Evolutionary conservation across 2,113 vertebrate genomes (phyloP), one percentile per base, ranked within the genome.

Genomic region (Oryzias woworae): DNA sequence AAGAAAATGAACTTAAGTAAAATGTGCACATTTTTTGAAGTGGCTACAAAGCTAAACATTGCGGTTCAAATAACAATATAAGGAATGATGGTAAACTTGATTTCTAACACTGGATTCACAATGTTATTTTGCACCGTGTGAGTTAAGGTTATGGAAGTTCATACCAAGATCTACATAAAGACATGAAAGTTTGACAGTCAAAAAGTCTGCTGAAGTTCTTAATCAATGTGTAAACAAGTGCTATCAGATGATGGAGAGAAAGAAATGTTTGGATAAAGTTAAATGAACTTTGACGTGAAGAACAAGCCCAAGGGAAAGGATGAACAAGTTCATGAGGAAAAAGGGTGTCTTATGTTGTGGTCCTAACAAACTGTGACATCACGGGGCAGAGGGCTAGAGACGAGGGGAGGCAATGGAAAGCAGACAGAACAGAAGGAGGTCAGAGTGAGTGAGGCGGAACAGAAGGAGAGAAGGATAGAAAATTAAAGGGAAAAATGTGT

Each of bases 391-490:
- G 71, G 62, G 41, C 26, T 36, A 31, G 53, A 42, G 42, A 48
- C 48, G 53, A 15, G 14, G 20, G 60, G 17, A 62, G 31, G 12
- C 16, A 60, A 74, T 15, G 51, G 26, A 45, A 56, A 79, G 73
- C 52, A 24, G 66, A 76, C n/a, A 66, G 51, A 77, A 73, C 74
- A 76, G 58, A 69, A 80, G 59, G 66, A 80, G 66, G 77, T 28
- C 62, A 71, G 23, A 66, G 46, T 16, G 52, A 60, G 31, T 49
- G 15, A 18, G 28, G 18, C 20, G 48, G 58, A 74, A 6, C 14
- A 53, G 47, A 3, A 7, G 48, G 44, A 41, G 31, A 24, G 24
- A 12, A 7, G 5, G 20, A 56, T 26, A 28, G 5, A 18, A 53
- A 59, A 51, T 48, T 22, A 69, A 58, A 45, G 48, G 15, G 6